Evolutionary conservation across 2,888 invertebrate species (phyloP), one percentile per base, ranked within the genome.

Genomic region (Sinodicranocentrus sp.): DNA sequence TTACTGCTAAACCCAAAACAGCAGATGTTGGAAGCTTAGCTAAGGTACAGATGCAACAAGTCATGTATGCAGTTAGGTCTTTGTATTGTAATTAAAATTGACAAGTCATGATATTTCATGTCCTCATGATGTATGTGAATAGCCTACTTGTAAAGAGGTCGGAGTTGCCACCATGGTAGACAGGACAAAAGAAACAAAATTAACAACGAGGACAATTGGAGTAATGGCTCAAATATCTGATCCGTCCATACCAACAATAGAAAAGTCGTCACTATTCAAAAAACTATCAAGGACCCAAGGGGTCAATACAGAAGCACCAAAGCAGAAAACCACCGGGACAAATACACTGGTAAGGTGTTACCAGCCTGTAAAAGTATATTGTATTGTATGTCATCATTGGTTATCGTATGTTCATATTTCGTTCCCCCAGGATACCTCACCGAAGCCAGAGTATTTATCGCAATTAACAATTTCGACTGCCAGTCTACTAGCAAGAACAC

Each of bases 11-110:
- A 78, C 90, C 91, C 44, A 91, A 91, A 28, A 92, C 92, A 1
- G 91, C 87, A 19, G 89, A 90, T 78, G 86, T 92, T 59, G 93
- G 92, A 70, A 91, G 91, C 80, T 93, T 68, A 0, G 28, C 33
- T 1, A 88, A 86, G 84, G 88, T 88, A n/a, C n/a, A n/a, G n/a
- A n/a, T 77, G 44, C 0, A 25, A n/a, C n/a, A n/a, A n/a, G n/a
- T n/a, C n/a, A n/a, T n/a, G n/a, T n/a, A n/a, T n/a, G n/a, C n/a
- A n/a, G n/a, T n/a, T n/a, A n/a, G n/a, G n/a, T n/a, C n/a, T n/a
- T n/a, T n/a, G n/a, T n/a, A n/a, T n/a, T n/a, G n/a, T n/a, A n/a
- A n/a, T n/a, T n/a, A n/a, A n/a, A n/a, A n/a, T n/a, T n/a, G n/a
- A n/a, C n/a, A n/a, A n/a, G n/a, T n/a, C n/a, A n/a, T n/a, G n/a